These are phyloP conservation scores for Acrobasis suavella DNA, from an alignment of 2,888 invertebrate species.

Conservation along the genomic window DNA sequence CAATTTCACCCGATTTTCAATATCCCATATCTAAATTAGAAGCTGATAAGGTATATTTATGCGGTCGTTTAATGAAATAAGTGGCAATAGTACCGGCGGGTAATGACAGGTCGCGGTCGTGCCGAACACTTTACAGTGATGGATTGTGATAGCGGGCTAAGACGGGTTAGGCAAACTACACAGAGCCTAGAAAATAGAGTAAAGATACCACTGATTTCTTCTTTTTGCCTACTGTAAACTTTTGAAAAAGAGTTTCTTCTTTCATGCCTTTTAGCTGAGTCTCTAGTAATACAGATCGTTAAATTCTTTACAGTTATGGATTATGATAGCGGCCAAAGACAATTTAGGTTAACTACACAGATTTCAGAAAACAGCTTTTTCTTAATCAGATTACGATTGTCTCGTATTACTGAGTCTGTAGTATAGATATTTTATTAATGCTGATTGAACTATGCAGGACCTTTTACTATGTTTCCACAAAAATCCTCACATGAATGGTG, in stretches of 20 bases:
- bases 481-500: no score
- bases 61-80: constrained; percentile 22
- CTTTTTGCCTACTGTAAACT: no score
- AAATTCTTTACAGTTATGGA: background rate
- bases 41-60: constrained; percentile 21
- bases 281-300: background rate
- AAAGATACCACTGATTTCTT: no score
- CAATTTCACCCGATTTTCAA: constrained; percentile 20
- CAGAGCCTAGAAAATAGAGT: background rate
- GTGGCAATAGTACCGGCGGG: constrained; percentile 33
- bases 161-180: constrained; percentile 13
- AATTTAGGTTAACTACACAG: background rate
- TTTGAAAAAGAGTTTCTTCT: no score
- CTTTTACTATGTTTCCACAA: no score
- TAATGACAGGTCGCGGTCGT: constrained; percentile 36
- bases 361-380: no score
- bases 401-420: no score
- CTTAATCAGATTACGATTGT: background rate
- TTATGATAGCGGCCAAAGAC: background rate
- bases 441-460: no score
- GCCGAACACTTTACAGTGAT: constrained; percentile 37
- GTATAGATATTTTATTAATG: no score
- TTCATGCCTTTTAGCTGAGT: no score
- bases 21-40: constrained; percentile 22
- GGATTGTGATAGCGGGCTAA: constrained; percentile 39